These are phyloP conservation scores for Dinocampus coccinellae DNA, from an alignment of 2,888 invertebrate species.

Conservation along the genomic window DNA sequence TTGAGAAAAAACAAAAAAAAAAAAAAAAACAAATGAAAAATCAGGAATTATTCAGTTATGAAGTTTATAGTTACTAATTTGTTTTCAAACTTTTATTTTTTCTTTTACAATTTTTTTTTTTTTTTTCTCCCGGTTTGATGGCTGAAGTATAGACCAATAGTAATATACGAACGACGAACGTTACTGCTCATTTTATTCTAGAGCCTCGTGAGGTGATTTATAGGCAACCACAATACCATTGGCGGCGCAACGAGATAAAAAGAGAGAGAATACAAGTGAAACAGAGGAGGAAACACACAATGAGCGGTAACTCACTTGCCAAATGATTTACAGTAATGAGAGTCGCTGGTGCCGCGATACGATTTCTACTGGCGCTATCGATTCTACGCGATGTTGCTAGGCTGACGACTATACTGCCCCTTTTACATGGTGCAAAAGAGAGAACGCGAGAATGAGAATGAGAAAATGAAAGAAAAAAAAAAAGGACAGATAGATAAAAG, in stretches of 20 bases:
- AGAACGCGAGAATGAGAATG: slow-evolving; percentile 3
- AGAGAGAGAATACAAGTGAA: neutral
- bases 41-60: neutral
- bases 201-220: slow-evolving; percentile 52
- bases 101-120: neutral
- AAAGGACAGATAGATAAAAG: neutral
- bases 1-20: neutral
- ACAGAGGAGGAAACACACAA: slow-evolving; percentile 50
- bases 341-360: slow-evolving; percentile 48
- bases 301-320: slow-evolving; percentile 60
- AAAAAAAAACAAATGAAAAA: too few species aligned
- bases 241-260: slow-evolving; percentile 39
- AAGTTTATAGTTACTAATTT: neutral
- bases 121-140: neutral
- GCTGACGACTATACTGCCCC: slow-evolving; percentile 19
- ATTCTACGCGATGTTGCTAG: slow-evolving; percentile 36
- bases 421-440: slow-evolving; percentile 9
- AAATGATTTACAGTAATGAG: slow-evolving; percentile 66
- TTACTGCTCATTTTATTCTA: slow-evolving; percentile 49
- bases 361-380: slow-evolving; percentile 43
- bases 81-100: neutral
- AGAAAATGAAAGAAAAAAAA: neutral
- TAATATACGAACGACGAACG: slow-evolving; percentile 23
- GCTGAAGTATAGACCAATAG: neutral
- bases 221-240: slow-evolving; percentile 55